Base-by-base conservation (phyloP, 2,797 vertebrate genomes). In the Gila robusta region DNA sequence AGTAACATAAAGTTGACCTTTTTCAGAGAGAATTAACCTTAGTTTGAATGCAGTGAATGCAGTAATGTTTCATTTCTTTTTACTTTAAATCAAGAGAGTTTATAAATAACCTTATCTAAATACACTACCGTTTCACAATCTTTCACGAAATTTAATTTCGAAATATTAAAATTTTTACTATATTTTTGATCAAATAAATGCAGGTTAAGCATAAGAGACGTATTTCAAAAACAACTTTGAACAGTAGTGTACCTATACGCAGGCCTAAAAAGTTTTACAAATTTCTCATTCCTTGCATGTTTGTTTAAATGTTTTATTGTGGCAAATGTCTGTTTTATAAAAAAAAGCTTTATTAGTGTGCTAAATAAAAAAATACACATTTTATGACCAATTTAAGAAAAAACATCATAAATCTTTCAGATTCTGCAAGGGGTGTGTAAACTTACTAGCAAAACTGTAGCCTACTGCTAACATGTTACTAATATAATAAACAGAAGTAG, bases 401-500 rank as follows among this genome's bases (percentile, higher is more conserved):
- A 64, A 28, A 14, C 4, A 72, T 23, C 4, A 72, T 23, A 72
- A 26, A 72, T 26, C 39, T 16, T 16, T 17, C 14, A 72, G 41
- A 47, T 47, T 72, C 70, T 6, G 12, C 62, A 64, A 35, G 16
- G 17, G 2, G 74, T 56, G 49, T 35, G 19, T 14, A 78, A 49
- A 67, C 2, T 21, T 54, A 56, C 5, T 4, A 26, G 19, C 47
- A 26, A 6, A 62, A 83, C 26, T 17, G 47, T 16, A 49, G 47
- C 47, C 14, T 81, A 77, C 54, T 73, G 74, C 59, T 44, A 78
- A 77, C 21, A 77, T 56, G 72, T 35, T 52, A 32, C 41, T 77
- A 41, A 54, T 62, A 41, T 66, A 70, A 82, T 79, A 67, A 73
- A 76, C 12, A 82, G 11, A 28, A 28, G 35, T 84, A 81, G 69